These are phyloP conservation scores for Speoplatyrhinus poulsoni DNA, from an alignment of 2,113 vertebrate genomes.

Conservation along the genomic window DNA sequence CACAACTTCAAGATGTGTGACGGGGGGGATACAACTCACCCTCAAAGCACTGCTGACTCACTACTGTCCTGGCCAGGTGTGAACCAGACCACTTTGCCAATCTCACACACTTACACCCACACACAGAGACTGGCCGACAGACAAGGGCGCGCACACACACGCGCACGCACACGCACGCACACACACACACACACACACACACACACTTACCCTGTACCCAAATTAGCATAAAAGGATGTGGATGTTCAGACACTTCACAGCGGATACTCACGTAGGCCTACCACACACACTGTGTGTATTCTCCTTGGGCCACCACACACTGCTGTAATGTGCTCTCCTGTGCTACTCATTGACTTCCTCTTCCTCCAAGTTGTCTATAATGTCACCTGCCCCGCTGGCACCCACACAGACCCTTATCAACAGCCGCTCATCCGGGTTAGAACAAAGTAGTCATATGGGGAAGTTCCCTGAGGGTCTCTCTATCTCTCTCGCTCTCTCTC, in stretches of 20 bases:
- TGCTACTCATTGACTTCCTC: constrained; percentile 69
- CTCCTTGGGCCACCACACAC: constrained; percentile 46
- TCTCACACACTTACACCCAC: constrained; percentile 16
- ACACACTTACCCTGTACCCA: neutral
- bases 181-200: constrained; percentile 6
- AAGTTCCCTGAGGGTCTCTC: constrained; percentile 59
- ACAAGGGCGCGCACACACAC: constrained; percentile 34
- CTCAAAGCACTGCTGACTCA: constrained; percentile 61
- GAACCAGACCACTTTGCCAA: constrained; percentile 40
- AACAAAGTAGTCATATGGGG: constrained; percentile 55
- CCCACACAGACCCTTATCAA: constrained; percentile 65
- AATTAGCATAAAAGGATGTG: neutral
- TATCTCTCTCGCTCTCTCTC: neutral
- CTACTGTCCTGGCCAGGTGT: constrained; percentile 56
- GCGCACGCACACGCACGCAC: constrained; percentile 21
- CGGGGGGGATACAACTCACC: constrained; percentile 40
- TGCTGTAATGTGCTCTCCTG: constrained; percentile 52
- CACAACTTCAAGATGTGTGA: constrained; percentile 59
- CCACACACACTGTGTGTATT: constrained; percentile 33
- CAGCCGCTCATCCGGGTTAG: constrained; percentile 65
- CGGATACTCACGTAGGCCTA: constrained; percentile 17
- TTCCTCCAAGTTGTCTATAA: constrained; percentile 65
- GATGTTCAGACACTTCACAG: constrained; percentile 14
- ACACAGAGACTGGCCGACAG: constrained; percentile 2
- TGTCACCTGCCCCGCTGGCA: constrained; percentile 67